Evolutionary conservation across 2,888 invertebrate species (phyloP).

Genomic region (Orthonevra nobilis): DNA sequence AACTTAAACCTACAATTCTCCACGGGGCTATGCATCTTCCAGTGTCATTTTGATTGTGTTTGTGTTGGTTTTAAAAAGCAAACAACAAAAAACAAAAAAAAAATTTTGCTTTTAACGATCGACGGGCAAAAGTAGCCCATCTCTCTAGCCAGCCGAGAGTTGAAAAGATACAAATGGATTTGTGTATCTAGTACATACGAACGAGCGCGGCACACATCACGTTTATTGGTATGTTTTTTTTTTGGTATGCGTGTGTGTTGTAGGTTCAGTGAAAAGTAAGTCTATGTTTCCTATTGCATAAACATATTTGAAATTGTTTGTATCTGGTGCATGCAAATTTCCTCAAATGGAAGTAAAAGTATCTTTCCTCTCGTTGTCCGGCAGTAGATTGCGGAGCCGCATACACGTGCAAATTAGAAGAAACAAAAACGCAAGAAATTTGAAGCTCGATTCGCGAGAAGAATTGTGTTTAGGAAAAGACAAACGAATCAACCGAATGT

Average conservation of each 20-base stretch:
- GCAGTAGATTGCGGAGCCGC: no score
- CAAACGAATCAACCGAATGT: conserved; percentile 10
- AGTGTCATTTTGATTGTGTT: conserved; percentile 11
- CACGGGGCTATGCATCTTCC: not conserved
- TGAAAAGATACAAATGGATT: conserved; percentile 37
- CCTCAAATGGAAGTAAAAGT: conserved; percentile 64
- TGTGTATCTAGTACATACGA: conserved; percentile 19
- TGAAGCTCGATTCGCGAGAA: no score
- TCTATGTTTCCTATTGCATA: conserved; percentile 56
- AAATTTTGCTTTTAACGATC: conserved; percentile 37
- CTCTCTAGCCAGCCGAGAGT: not conserved
- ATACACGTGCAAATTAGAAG: conserved; percentile 50
- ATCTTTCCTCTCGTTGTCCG: conserved; percentile 22
- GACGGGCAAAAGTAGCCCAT: conserved; percentile 51
- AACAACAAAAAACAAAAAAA: conserved; percentile 1
- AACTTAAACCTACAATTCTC: conserved; percentile 19
- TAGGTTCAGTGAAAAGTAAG: conserved; percentile 64
- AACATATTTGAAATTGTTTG: conserved; percentile 53
- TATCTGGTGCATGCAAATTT: conserved; percentile 65
- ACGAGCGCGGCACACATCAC: not conserved
- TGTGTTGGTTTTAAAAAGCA: conserved; percentile 13
- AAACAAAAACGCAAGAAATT: conserved; percentile 14
- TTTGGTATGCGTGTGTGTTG: conserved; percentile 26
- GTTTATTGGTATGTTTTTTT: not conserved
- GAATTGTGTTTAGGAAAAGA: not conserved